Evolutionary conservation across 92 coral and sea anemone species (phyloP).

Genomic region (Epizoanthus ramosus): DNA sequence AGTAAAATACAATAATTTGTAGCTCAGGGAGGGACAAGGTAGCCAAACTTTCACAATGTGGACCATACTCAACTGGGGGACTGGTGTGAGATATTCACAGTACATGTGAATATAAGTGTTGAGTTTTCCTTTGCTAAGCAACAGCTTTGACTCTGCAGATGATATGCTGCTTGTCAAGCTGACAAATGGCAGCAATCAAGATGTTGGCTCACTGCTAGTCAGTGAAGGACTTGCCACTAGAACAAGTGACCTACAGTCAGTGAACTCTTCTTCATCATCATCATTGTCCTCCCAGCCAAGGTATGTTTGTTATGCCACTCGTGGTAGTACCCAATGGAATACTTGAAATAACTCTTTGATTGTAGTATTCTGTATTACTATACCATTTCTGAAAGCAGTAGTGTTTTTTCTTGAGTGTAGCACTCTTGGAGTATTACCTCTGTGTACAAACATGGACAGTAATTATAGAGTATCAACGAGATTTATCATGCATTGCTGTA

Average conservation of each 20-base stretch:
- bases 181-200: constrained; percentile 48
- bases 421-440: no score
- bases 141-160: constrained; percentile 29
- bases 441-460: no score
- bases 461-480: no score
- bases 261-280: constrained; percentile 57
- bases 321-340: background rate
- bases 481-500: no score
- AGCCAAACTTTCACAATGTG: no score
- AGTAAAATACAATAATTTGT: background rate
- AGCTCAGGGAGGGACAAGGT: no score
- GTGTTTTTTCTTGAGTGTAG: no score
- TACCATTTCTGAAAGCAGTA: background rate
- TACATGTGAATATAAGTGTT: background rate
- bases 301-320: background rate
- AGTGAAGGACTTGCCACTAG: constrained; percentile 52
- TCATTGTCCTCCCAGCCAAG: constrained; percentile 42
- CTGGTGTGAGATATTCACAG: no score
- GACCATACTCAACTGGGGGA: no score
- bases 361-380: background rate
- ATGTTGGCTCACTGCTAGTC: constrained; percentile 48
- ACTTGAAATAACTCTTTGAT: background rate
- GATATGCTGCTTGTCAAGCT: constrained; percentile 59
- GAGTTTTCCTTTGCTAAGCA: background rate
- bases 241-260: constrained; percentile 38